Base-by-base conservation (phyloP, 2,888 invertebrate genomes). In the Pseudococcus longispinus region DNA sequence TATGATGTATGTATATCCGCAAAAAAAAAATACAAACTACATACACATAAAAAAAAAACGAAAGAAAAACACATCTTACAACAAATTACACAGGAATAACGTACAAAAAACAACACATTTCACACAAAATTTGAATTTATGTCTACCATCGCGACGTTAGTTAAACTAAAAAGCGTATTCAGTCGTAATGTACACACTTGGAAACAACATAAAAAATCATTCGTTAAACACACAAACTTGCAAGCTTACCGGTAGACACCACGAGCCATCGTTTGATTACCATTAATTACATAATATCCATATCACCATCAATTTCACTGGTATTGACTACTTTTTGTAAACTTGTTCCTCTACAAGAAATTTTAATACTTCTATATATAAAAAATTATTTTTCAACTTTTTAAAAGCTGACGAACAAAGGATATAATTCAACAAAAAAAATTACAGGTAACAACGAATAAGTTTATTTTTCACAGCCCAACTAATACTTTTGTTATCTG, bases 381-480 rank as follows among this genome's bases (percentile, higher is more conserved):
- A 37, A 70, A 70, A 70, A 70, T 32, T 6, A 32, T 20, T 20
- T 70, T 37, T 80, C 77, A 80, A 80, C 77, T 80, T 80, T 80
- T 42, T 42, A 11, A 80, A 80, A 80, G 77, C 42, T 42, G 37
- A 80, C 37, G n/a, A 77, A 77, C 13, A 80, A 37, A 42, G 42
- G 77, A 42, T 29, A 70, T 42, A 42, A 80, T 42, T 80, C 77
- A 80, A 80, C 77, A 42, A 80, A 80, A 80, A 80, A 80, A 42
- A 80, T 2, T 80, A 80, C 32, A 80, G 77, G 77, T 80, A 80
- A 80, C 77, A 80, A 80, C 37, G 42, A 80, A 80, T 80, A 42
- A 80, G 29, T 29, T 80, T 80, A 80, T 80, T 80, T 77, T 80
- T 80, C 77, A 80, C 77, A 80, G 77, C 77, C 77, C 77, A 80